Base-by-base conservation (phyloP, 2,888 invertebrate genomes). In the Drosophila quinaria region DNA sequence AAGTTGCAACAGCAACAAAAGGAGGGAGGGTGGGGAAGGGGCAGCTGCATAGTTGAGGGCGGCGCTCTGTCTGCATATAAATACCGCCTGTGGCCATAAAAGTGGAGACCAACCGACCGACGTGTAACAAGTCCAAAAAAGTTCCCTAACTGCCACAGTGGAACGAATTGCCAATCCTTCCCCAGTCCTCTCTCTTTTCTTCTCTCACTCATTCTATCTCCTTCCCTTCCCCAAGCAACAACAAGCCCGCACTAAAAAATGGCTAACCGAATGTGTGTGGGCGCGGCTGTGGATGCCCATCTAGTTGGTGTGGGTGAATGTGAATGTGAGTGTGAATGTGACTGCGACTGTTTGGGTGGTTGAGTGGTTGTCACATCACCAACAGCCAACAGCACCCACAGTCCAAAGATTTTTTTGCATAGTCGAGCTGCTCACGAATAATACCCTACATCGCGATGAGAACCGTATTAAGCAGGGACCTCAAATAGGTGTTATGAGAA, bases 61-160 rank as follows among this genome's bases (percentile, higher is more conserved):
- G 77, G 70, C 62, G 60, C 64, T 65, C 70, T 70, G 85, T 81
- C 86, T 90, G 89, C 90, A 90, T 91, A 91, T 91, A 91, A 91
- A 91, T 91, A 91, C 91, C 91, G 91, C 90, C 91, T 91, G 91
- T 91, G 91, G 90, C 91, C 90, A 91, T 91, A 91, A 91, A 91
- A 88, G 84, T 84, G 91, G 90, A 90, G 90, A 90, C 89, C 89
- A 90, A 89, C 83, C 87, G 85, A 90, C 88, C 90, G 87, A 86
- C 88, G 90, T 89, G 86, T 78, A 85, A 78, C 82, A 76, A 74
- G 71, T 70, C 72, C 61, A 68, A 72, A 80, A 81, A 72, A 81
- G 64, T 72, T 75, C 56, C 63, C 22, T 68, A 56, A 66, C 66
- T 70, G 64, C 75, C 78, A 55, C 63, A 62, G 58, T 52, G 52